phyloP scores from a whole-genome alignment of 2,888 invertebrate genomes.

The Phortica okadai region DNA sequence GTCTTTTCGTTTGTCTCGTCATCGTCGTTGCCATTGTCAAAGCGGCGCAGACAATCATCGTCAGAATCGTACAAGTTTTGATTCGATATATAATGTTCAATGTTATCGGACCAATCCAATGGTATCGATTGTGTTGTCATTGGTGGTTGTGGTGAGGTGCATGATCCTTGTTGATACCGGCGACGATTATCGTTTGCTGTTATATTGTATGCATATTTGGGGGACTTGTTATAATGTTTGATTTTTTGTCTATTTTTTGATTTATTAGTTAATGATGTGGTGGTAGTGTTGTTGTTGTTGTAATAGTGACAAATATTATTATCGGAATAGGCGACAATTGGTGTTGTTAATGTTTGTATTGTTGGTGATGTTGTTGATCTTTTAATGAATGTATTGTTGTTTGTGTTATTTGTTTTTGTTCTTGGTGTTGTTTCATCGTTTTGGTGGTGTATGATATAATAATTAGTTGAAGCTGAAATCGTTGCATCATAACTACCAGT shows the following conservation, averaged over 20 bases:
- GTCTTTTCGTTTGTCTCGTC: conserved; percentile 45
- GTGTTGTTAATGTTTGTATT: conserved; percentile 33
- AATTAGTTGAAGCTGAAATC: conserved; percentile 42
- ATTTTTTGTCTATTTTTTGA: background rate
- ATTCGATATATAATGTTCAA: conserved; percentile 40
- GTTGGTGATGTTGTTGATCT: conserved; percentile 41
- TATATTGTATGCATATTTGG: background rate
- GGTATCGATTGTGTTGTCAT: background rate
- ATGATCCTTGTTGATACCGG: background rate
- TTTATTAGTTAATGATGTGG: background rate
- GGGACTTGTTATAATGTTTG: background rate
- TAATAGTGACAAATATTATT: conserved; percentile 20
- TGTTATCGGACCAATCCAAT: conserved; percentile 30
- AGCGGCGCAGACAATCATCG: too few species aligned
- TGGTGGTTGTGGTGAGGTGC: conserved; percentile 7
- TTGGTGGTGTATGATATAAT: conserved; percentile 45
- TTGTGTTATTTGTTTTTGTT: conserved; percentile 40
- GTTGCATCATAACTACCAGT: conserved; percentile 73
- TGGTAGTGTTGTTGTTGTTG: background rate
- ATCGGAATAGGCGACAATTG: conserved; percentile 15
- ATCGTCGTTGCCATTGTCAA: conserved; percentile 38
- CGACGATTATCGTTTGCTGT: background rate
- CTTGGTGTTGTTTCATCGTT: conserved; percentile 46
- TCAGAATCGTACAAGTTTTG: conserved; percentile 24
- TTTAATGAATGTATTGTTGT: conserved; percentile 27